Percentiles rank a stretch among this genome's conserved stretches.
Conservation (phyloP, 2,888 invertebrate species). For the Callyntrura guangdongensis region DNA sequence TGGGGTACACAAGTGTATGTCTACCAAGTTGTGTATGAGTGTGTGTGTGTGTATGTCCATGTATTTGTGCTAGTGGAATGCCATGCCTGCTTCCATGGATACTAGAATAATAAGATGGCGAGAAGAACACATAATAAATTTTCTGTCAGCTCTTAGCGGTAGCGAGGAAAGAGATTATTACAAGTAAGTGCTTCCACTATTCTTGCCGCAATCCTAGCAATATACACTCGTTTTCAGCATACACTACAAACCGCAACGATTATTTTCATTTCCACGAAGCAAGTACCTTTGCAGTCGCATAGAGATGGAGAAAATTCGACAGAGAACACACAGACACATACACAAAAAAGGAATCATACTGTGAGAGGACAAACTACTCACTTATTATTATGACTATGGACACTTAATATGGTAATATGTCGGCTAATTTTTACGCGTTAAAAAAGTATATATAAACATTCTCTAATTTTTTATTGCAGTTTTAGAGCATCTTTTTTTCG, state of each 20-base stretch:
- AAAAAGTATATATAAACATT: no score
- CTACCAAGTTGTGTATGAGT: no score
- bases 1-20: no score
- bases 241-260: background rate
- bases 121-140: constrained; percentile 71
- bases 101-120: background rate
- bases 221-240: background rate
- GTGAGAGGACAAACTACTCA: constrained; percentile 1
- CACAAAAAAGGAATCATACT: background rate
- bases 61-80: background rate
- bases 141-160: constrained; percentile 78
- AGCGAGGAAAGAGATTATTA: constrained; percentile 15
- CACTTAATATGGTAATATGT: constrained; percentile 25
- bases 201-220: background rate
- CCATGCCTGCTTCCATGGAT: background rate
- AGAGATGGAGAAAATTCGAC: background rate
- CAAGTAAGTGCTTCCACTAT: constrained; percentile 8
- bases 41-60: no score
- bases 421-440: background rate
- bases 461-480: constrained; percentile 6
- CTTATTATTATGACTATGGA: constrained; percentile 19
- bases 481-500: constrained; percentile 8
- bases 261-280: background rate
- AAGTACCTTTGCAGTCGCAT: background rate
- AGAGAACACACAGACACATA: no score